Percentiles rank a stretch among this genome's conserved stretches.
phyloP scores from a whole-genome alignment of 2,797 vertebrate species.

The Poeciliopsis turneri region DNA sequence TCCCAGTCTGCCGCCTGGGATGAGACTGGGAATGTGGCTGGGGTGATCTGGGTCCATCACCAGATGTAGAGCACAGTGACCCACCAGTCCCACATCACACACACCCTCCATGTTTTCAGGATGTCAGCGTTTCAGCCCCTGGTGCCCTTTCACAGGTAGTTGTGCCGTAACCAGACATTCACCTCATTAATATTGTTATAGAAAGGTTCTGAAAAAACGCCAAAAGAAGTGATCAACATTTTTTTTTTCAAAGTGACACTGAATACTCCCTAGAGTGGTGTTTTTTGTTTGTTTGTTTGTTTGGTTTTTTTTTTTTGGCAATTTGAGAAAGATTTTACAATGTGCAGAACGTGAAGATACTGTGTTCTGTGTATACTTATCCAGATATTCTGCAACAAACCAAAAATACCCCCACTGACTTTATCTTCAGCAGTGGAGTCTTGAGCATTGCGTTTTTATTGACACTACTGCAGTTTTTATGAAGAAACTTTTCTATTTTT shows the following conservation, averaged over 20 bases:
- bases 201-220: slow-evolving; percentile 47
- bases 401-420: not conserved
- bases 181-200: slow-evolving; percentile 61
- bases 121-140: slow-evolving; percentile 44
- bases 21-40: slow-evolving; percentile 23
- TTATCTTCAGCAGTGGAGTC: not conserved
- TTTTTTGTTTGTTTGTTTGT: not conserved
- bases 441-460: not conserved
- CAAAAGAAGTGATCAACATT: slow-evolving; percentile 61
- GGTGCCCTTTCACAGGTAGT: slow-evolving; percentile 60
- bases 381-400: not conserved
- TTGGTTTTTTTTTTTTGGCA: not conserved
- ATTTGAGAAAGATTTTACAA: not conserved
- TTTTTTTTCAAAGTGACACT: not conserved
- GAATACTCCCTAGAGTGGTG: not conserved
- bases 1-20: slow-evolving; percentile 26
- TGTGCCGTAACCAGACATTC: slow-evolving; percentile 26
- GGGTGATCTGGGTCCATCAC: slow-evolving; percentile 55
- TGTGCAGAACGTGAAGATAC: not conserved
- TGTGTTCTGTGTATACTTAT: not conserved
- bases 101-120: slow-evolving; percentile 33
- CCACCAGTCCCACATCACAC: slow-evolving; percentile 41
- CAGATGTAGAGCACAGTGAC: slow-evolving; percentile 53
- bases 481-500: not conserved
- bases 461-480: not conserved